Percentiles rank a stretch among this genome's conserved stretches.
Evolutionary conservation across 2,888 invertebrate genomes (phyloP).

Genomic region (Beris chalybata): DNA sequence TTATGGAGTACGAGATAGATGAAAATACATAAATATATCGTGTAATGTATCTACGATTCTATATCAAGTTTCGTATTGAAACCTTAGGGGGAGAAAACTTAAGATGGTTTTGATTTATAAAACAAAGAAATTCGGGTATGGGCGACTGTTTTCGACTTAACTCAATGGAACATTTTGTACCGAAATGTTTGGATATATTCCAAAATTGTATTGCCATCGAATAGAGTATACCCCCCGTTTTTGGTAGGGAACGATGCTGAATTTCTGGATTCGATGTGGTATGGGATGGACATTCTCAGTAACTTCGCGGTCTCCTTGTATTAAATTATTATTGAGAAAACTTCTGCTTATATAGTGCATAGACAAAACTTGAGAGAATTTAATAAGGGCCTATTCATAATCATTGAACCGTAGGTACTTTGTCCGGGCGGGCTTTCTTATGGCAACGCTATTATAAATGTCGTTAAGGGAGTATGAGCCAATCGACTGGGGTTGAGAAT

Average conservation of each 20-base stretch:
- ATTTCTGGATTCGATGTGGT: not conserved
- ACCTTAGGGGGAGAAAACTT: slow-evolving; percentile 26
- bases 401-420: slow-evolving; percentile 33
- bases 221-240: too few relatives aligned
- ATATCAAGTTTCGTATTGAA: slow-evolving; percentile 25
- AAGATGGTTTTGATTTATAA: slow-evolving; percentile 35
- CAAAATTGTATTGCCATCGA: not conserved
- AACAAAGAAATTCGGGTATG: slow-evolving; percentile 16
- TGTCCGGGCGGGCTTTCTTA: slow-evolving; percentile 15
- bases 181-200: slow-evolving; percentile 24
- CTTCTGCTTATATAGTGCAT: slow-evolving; percentile 25
- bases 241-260: too few relatives aligned
- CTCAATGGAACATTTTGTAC: not conserved
- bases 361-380: slow-evolving; percentile 1
- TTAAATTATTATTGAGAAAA: slow-evolving; percentile 34
- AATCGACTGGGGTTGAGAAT: not conserved
- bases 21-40: slow-evolving; percentile 2
- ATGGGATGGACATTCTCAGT: slow-evolving; percentile 1
- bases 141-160: slow-evolving; percentile 27
- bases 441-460: too few relatives aligned
- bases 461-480: too few relatives aligned
- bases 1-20: not conserved
- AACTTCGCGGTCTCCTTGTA: slow-evolving; percentile 34
- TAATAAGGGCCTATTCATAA: slow-evolving; percentile 35
- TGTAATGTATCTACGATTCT: slow-evolving; percentile 5